Base-by-base conservation (phyloP, 2,888 invertebrate species). In the Prionchulus punctatus region DNA sequence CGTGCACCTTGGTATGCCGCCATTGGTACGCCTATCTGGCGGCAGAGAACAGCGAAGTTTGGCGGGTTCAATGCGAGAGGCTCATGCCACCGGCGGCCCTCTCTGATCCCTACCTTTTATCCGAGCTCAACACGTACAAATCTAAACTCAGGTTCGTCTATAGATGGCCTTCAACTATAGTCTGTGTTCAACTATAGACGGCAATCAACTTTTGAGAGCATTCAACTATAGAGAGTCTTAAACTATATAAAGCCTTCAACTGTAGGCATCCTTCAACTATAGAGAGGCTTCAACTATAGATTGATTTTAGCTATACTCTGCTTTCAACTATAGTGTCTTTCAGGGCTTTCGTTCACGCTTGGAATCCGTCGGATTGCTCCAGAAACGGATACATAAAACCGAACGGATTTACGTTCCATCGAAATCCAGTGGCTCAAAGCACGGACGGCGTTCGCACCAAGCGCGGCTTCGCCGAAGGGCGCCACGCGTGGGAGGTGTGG, bases 401-500 rank as follows among this genome's bases (percentile, higher is more conserved):
- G 28, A 92, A 91, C 76, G 92, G 91, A 61, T 96, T 96, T 72
- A 96, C 96, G 25, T 77, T 96, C 66, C 96, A 96, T 77, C 82
- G 96, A 70, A 92, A 94, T 75, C 96, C 96, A 50, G 89, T 98
- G 53, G 96, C 96, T 43, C 96, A 96, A 76, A 92, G 91, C 75
- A 96, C 94, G 58, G 96, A 98, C 76, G 92, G 87, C 48, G 62
- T 85, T 83, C 64, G 81, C 85, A 74, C 86, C 81, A 62, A 94
- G 87, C 79, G 70, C 43, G 71, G 91, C 1, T 92, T 91, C 72
- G 79, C 83, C 66, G 81, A 84, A 70, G 94, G 92, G 7, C 80
- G 92, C 60, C 94, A 94, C 75, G 86, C 90, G 27, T 94, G 94
- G 94, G 92, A 94, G 76, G 85, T 94, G 7, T 87, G 90, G 73